A percentile compares a stretch with the other conserved stretches of the same genome.
phyloP scores from a whole-genome alignment of 2,797 vertebrate species.

The Thunnus albacares region DNA sequence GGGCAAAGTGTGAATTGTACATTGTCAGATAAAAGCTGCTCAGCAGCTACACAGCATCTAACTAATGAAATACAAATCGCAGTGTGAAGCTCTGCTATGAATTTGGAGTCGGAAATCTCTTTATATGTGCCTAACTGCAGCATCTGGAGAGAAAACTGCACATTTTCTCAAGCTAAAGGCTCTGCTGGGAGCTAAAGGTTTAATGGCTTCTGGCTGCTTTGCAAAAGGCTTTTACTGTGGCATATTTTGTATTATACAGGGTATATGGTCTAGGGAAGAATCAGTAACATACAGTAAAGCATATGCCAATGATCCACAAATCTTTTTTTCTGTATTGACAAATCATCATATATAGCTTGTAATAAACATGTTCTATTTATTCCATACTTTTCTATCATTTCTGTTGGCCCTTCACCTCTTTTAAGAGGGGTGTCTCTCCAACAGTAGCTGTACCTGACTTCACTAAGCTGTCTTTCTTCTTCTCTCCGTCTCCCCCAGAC shows the following conservation, averaged over 20 bases:
- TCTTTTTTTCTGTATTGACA: not conserved
- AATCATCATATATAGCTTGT: not conserved
- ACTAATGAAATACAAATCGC: slow-evolving; percentile 62
- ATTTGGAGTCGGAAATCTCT: slow-evolving; percentile 31
- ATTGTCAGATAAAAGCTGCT: slow-evolving; percentile 47
- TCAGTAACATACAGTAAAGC: not conserved
- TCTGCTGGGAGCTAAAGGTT: slow-evolving; percentile 43
- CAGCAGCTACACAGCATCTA: slow-evolving; percentile 44
- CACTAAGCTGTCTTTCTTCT: slow-evolving; percentile 12
- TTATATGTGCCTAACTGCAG: slow-evolving; percentile 15
- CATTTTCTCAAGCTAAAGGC: slow-evolving; percentile 32
- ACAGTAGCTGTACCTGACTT: slow-evolving; percentile 18
- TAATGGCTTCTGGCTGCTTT: slow-evolving; percentile 45
- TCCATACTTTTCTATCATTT: not conserved
- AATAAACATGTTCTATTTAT: not conserved
- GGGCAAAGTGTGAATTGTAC: slow-evolving; percentile 55
- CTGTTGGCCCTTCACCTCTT: not conserved
- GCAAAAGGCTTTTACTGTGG: slow-evolving; percentile 30
- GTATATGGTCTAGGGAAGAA: not conserved
- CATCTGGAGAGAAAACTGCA: slow-evolving; percentile 17
- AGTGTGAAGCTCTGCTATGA: slow-evolving; percentile 46
- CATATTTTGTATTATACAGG: not conserved
- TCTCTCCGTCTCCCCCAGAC: slow-evolving; percentile 51
- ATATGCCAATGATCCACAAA: not conserved
- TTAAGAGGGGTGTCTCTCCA: slow-evolving; percentile 1